These are phyloP conservation scores for Tapirus terrestris DNA, from an alignment of 2,113 vertebrate species.

Conservation along the genomic window DNA sequence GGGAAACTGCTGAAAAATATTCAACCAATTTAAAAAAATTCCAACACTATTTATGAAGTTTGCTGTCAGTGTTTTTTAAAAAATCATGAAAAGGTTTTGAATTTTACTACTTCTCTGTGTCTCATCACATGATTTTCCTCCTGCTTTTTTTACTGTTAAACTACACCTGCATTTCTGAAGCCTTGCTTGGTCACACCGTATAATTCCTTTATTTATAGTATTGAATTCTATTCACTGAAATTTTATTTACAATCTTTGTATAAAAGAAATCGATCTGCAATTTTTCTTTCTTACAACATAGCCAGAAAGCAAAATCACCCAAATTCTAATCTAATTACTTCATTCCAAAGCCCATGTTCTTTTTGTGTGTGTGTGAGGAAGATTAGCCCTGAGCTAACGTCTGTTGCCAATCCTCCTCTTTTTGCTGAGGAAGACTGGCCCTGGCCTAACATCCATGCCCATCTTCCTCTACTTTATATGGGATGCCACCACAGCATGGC, in stretches of 20 bases:
- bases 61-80: background rate
- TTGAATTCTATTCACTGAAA: conserved; percentile 1
- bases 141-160: background rate
- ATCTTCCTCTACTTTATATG: too few relatives aligned
- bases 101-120: background rate
- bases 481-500: too few relatives aligned
- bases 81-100: background rate
- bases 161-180: background rate
- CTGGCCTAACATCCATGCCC: too few relatives aligned
- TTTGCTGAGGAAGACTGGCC: too few relatives aligned
- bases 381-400: too few relatives aligned
- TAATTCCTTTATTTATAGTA: background rate
- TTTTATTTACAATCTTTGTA: background rate
- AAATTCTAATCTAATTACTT: background rate
- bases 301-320: conserved; percentile 19
- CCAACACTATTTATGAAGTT: background rate
- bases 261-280: background rate
- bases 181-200: background rate
- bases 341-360: background rate
- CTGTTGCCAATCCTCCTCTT: too few relatives aligned
- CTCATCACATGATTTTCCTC: background rate
- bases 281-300: conserved; percentile 14
- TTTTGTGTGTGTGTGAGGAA: too few relatives aligned
- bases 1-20: background rate
- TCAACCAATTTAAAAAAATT: background rate